These are phyloP conservation scores for Onychomys torridus DNA, from an alignment of 2,797 vertebrate genomes.

Conservation along the genomic window DNA sequence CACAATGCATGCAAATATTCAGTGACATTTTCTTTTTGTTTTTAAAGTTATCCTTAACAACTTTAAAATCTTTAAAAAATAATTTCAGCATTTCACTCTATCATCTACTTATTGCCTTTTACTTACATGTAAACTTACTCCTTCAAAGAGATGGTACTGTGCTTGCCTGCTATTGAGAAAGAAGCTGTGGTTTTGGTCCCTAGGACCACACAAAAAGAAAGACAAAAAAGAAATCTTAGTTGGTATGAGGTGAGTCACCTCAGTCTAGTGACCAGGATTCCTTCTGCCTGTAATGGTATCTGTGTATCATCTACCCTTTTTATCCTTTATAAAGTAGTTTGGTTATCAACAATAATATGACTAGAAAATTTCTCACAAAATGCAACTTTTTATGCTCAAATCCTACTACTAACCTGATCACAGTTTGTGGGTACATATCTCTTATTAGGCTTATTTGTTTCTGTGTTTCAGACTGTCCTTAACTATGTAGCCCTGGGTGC, in stretches of 20 bases:
- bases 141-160: neutral
- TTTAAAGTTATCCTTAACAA: slow-evolving; percentile 35
- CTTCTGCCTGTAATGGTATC: neutral
- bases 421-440: neutral
- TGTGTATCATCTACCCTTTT: neutral
- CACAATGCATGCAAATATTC: neutral
- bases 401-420: neutral
- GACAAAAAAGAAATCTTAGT: neutral
- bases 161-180: neutral
- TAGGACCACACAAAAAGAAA: neutral
- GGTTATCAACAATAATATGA: neutral
- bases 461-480: neutral
- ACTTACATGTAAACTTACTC: neutral
- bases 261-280: neutral
- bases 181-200: neutral
- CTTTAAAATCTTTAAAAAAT: slow-evolving; percentile 35
- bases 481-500: neutral
- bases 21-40: neutral
- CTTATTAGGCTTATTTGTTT: neutral
- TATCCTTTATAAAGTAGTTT: neutral
- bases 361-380: neutral
- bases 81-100: neutral
- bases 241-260: neutral
- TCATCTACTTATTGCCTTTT: neutral
- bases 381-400: neutral